Base-by-base conservation (phyloP, 2,797 vertebrate species). In the Pachyuromys duprasi region DNA sequence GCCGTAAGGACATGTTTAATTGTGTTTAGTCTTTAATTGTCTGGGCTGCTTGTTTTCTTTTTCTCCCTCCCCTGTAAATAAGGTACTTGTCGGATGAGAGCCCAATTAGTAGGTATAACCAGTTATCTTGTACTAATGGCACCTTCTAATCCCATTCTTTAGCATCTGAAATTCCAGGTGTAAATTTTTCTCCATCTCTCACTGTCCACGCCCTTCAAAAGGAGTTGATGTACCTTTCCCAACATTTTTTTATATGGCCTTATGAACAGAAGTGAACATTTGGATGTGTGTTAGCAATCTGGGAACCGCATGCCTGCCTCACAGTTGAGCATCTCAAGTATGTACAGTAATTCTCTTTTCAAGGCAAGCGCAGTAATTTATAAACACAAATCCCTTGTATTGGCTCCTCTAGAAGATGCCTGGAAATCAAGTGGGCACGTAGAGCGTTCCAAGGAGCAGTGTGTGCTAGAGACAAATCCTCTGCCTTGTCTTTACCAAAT, bases 291-390 rank as follows among this genome's bases (percentile, higher is more conserved):
- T 95, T 97, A 97, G 91, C 98, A 97, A 97, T 96, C 95, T 97
- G 91, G 97, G 97, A 97, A 95, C 95, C 87, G 95, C 80, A 84
- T 89, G 82, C 95, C 94, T 65, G 11, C 95, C 98, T 97, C 97
- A 94, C 17, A 0, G 84, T 86, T 92, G 96, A 98, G 94, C 96
- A 93, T 97, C 97, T 97, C 97, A 93, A 96, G 97, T 96, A 95
- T 82, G 92, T 98, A 84, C 97, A 45, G 84, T 98, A 97, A 98
- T 98, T 97, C 97, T 96, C 95, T 95, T 97, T 96, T 98, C 97
- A 97, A 98, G 98, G 97, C 96, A 97, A 98, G 84, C 45, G 81
- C 78, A 81, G 96, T 98, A 97, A 98, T 96, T 98, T 97, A 97
- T 95, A 97, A 18, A 26, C 97, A 97, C 93, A 98, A 96, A 98